Base-by-base conservation (phyloP, 2,888 invertebrate species). In the Phymatocera aterrima region DNA sequence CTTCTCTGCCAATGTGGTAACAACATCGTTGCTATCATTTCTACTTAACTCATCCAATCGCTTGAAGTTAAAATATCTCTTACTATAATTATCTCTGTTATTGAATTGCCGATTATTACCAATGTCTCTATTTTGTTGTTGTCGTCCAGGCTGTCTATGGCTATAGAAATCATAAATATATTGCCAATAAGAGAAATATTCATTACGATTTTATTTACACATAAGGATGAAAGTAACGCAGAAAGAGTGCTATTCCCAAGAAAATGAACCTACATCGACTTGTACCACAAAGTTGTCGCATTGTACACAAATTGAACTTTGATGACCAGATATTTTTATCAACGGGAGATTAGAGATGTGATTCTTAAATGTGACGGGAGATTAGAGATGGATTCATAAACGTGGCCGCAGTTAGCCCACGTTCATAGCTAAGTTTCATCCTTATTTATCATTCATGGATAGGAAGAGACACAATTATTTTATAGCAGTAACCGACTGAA, bases 1-100 rank as follows among this genome's bases (percentile, higher is more conserved):
- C 18, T 72, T 72, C 4, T 40, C 51, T 10, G 48, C 51, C 18
- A 72, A 72, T 72, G 1, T 28, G 0, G 57, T 18, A 40, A 75
- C 60, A 3, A 60, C 75, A 3, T 75, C 75, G 8, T 75, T 40
- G 3, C 60, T 75, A 24, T 75, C 31, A 5, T 21, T 75, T 57
- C 24, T 12, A 57, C 75, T 60, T 15, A 75, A 43, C 5, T 75
- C 40, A 40, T 40, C 15, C 57, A 75, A 75, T 2, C 75, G 57
- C 0, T 15, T 54, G 24, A 75, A 75, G 51, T 75, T 37, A 1
- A 75, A 75, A 31, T 46, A 57, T 60, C 21, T n/a, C 8, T 12
- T 31, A 6, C 61, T 64, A 37, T 64, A 37, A n/a, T 64, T 34
- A 37, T 64, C 61, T 37, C 61, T 64, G 18, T 64, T 64, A 37